These are phyloP conservation scores for Cantharis rustica DNA, from an alignment of 2,888 invertebrate species.

Conservation along the genomic window DNA sequence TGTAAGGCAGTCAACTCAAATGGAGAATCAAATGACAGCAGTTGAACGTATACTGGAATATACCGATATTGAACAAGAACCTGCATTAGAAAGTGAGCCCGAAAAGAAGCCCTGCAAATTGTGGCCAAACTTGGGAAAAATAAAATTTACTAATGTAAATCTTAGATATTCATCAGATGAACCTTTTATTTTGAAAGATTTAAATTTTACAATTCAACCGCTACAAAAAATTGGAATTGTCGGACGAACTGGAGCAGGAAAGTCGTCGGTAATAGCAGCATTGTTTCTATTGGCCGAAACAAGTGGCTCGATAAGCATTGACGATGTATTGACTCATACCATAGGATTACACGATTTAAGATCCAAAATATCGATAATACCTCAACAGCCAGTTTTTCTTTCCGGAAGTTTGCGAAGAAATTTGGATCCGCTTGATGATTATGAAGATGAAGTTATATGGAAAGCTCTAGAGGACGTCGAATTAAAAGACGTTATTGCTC, in stretches of 20 bases:
- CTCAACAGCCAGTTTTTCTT: slow-evolving; percentile 71
- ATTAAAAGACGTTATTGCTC: slow-evolving; percentile 71
- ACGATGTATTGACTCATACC: slow-evolving; percentile 60
- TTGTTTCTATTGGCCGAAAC: slow-evolving; percentile 68
- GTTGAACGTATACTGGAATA: slow-evolving; percentile 76
- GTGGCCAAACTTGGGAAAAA: slow-evolving; percentile 74
- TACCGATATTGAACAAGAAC: slow-evolving; percentile 45
- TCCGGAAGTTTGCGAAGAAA: slow-evolving; percentile 87
- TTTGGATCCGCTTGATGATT: slow-evolving; percentile 86
- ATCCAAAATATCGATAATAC: slow-evolving; percentile 63
- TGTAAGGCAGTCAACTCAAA: slow-evolving; percentile 61
- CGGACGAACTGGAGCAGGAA: slow-evolving; percentile 83
- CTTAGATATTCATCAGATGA: slow-evolving; percentile 75
- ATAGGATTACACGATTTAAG: slow-evolving; percentile 60
- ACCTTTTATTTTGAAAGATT: slow-evolving; percentile 74
- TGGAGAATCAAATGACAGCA: slow-evolving; percentile 81
- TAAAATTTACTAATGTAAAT: slow-evolving; percentile 71
- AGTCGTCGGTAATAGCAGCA: slow-evolving; percentile 71
- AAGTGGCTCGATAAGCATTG: slow-evolving; percentile 64
- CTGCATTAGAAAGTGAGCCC: slow-evolving; percentile 61
- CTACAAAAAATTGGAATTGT: slow-evolving; percentile 81
- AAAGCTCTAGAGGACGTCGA: slow-evolving; percentile 82
- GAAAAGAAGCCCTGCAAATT: slow-evolving; percentile 74
- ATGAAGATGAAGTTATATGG: slow-evolving; percentile 80
- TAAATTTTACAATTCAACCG: slow-evolving; percentile 69